Evolutionary conservation across 1,140 invertebrate species (phyloP).

Genomic region (Camponotus floridanus): DNA sequence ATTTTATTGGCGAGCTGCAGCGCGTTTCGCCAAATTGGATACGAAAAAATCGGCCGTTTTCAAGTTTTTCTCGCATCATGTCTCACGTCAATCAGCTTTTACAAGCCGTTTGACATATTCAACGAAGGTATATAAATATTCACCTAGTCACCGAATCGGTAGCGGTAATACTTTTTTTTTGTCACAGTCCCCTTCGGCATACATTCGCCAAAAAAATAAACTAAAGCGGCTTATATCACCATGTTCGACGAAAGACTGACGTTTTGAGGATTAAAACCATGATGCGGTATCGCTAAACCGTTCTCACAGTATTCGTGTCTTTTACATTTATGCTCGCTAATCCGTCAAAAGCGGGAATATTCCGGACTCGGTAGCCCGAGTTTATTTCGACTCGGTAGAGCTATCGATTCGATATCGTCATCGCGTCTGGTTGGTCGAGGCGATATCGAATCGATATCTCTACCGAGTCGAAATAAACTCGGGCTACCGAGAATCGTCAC

Average conservation of each 20-base stretch:
- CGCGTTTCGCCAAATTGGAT: neutral
- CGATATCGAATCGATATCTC: conserved; percentile 61
- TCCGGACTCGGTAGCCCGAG: neutral
- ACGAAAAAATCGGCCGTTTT: neutral
- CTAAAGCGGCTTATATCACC: neutral
- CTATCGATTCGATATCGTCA: no score
- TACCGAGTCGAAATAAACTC: conserved; percentile 66
- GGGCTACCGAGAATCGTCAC: conserved; percentile 57
- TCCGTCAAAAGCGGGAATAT: conserved; percentile 42
- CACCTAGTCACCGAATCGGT: neutral
- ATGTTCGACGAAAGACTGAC: neutral
- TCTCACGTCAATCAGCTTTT: neutral
- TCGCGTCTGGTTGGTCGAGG: conserved; percentile 14
- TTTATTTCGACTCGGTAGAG: no score
- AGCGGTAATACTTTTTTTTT: neutral
- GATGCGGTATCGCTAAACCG: neutral
- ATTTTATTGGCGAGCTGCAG: conserved; percentile 15
- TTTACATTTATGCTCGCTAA: neutral
- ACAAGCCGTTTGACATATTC: neutral
- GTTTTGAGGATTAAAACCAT: neutral
- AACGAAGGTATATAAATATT: conserved; percentile 5
- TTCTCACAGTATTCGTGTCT: neutral
- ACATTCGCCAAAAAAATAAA: neutral
- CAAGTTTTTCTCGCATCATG: neutral
- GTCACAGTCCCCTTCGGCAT: neutral